Conservation (phyloP, 1,140 invertebrate genomes). For the Amphibalanus amphitrite region DNA sequence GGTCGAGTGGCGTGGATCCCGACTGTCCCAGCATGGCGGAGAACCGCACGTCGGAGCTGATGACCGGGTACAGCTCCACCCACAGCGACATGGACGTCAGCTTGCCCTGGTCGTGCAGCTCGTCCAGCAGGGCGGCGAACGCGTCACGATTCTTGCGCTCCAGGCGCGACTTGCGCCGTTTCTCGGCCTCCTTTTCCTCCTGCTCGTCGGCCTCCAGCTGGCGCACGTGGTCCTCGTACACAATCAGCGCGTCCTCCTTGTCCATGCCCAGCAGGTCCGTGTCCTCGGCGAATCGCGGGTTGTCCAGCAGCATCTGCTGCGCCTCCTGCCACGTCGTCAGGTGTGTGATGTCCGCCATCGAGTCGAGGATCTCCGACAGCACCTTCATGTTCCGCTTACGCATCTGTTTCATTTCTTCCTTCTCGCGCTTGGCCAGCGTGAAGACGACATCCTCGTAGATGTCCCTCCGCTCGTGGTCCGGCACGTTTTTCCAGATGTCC, state of each 20-base stretch:
- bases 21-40: conserved; percentile 80
- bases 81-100: conserved; percentile 97
- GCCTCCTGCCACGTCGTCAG: conserved; percentile 95
- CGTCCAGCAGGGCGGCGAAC: conserved; percentile 75
- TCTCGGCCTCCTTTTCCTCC: conserved; percentile 71
- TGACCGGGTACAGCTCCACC: conserved; percentile 93
- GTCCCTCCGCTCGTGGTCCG: conserved; percentile 79
- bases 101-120: conserved; percentile 89
- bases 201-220: conserved; percentile 79
- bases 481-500: conserved; percentile 77
- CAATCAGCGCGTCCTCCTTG: conserved; percentile 85
- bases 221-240: conserved; percentile 94
- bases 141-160: conserved; percentile 85
- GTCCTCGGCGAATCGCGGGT: conserved; percentile 85
- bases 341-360: conserved; percentile 83
- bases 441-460: conserved; percentile 95
- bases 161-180: conserved; percentile 65
- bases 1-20: conserved; percentile 88
- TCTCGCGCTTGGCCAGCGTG: conserved; percentile 81
- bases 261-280: conserved; percentile 85
- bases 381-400: conserved; percentile 58
- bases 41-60: conserved; percentile 79
- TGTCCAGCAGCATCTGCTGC: conserved; percentile 83
- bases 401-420: conserved; percentile 78
- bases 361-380: conserved; percentile 76